These are phyloP conservation scores for Carduelis carduelis DNA, from an alignment of 2,797 vertebrate genomes.

Conservation along the genomic window DNA sequence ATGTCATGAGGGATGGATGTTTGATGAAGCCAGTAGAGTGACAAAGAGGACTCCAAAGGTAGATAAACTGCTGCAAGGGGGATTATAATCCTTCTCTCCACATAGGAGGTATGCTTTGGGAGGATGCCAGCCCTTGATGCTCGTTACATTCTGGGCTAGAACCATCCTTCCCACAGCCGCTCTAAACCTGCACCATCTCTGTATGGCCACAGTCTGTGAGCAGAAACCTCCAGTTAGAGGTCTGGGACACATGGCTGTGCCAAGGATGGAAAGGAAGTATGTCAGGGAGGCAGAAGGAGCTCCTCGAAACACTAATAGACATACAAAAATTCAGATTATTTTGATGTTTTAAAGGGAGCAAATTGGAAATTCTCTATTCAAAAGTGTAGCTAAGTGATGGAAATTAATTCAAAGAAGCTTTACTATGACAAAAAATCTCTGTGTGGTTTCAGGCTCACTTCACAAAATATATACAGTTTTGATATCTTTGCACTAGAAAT, in stretches of 20 bases:
- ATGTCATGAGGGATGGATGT: fast-evolving
- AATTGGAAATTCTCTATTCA: not conserved
- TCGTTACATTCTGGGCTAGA: not conserved
- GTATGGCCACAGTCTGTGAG: fast-evolving
- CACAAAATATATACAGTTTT: not conserved
- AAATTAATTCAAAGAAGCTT: conserved; percentile 12
- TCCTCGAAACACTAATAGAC: not conserved
- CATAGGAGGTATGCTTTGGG: not conserved
- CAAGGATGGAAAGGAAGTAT: not conserved
- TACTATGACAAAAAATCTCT: not conserved
- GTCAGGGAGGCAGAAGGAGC: not conserved
- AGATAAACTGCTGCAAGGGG: not conserved
- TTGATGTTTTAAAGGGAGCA: not conserved
- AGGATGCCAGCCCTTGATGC: not conserved
- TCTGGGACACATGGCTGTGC: not conserved
- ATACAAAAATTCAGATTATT: not conserved
- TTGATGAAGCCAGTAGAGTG: not conserved
- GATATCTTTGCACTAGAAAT: not conserved
- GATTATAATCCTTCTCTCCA: not conserved
- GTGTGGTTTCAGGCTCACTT: not conserved
- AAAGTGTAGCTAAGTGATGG: not conserved
- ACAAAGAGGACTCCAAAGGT: not conserved
- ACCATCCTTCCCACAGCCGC: not conserved
- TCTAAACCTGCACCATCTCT: not conserved
- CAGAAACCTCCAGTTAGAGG: not conserved